Percentiles rank a stretch among this genome's conserved stretches.
phyloP scores from a whole-genome alignment of 2,113 vertebrate species.

The Myrmecobius fasciatus region DNA sequence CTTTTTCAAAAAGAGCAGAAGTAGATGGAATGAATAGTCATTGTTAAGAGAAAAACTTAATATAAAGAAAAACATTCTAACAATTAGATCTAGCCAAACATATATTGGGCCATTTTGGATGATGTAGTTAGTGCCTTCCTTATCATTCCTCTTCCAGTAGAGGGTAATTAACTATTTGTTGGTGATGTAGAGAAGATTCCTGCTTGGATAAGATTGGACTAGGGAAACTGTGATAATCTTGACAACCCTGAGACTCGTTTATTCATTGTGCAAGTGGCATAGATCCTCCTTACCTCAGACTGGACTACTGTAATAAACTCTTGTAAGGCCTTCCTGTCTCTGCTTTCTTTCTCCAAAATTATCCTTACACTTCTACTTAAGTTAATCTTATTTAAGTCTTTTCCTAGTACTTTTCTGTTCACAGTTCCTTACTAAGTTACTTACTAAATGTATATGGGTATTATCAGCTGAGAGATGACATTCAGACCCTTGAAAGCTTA shows the following conservation, averaged over 20 bases:
- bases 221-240: background rate
- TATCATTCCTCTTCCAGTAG: background rate
- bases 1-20: background rate
- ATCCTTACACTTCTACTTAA: background rate
- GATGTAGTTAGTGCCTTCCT: background rate
- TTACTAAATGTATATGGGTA: background rate
- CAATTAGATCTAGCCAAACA: background rate
- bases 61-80: background rate
- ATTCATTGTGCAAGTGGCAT: background rate
- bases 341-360: background rate
- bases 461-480: background rate
- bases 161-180: background rate
- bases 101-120: background rate
- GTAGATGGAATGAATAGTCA: background rate
- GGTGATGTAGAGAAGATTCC: background rate
- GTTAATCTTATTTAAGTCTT: background rate
- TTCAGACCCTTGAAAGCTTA: background rate
- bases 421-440: background rate
- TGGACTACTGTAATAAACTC: background rate
- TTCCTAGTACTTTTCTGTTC: background rate
- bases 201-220: background rate
- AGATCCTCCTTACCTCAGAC: background rate
- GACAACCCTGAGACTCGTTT: background rate
- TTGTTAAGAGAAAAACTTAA: background rate
- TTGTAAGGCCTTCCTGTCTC: background rate